Evolutionary conservation across 2,888 invertebrate species (phyloP), one percentile per base, ranked within the genome.

Genomic region (Drosophila subsilvestris): DNA sequence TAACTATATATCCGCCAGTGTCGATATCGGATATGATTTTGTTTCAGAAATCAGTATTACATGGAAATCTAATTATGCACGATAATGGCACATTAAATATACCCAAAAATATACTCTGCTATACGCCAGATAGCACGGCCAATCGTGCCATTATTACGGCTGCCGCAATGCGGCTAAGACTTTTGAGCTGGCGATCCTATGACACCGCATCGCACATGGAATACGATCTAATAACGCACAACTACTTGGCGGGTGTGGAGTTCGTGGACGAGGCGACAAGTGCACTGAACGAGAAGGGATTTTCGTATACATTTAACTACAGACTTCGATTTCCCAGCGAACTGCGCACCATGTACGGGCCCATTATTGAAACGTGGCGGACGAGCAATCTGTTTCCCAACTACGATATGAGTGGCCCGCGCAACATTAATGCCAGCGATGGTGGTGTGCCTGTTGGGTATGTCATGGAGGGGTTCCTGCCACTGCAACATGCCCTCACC

Each of bases 401-500:
- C 93, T 22, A 95, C 94, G 86, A 95, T 94, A 89, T 75, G 91
- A 57, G 58, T 8, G 96, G 96, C 5, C 96, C 96, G 0, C 92
- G 96, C 75, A 93, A 93, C 50, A 92, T 93, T 12, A 85, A 90
- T 1, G 79, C 79, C 1, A 73, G 61, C 1, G 92, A 92, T 74
- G 95, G 94, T 32, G 94, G 94, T 12, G 79, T 89, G 54, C 95
- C 96, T 78, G 95, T 95, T 94, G 93, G 92, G 62, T 90, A 83
- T 49, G 44, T 82, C 72, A 87, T 90, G 29, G 95, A 95, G 90
- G 95, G 95, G 8, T 96, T 95, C 86, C 89, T 95, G 44, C 92
- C 94, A 0, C 72, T 95, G 6, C 95, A 96, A 87, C 92, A 94
- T 85, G 92, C 93, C 0, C 82, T 95, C 2, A 93, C 93, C 65